Percentiles rank a stretch among this genome's conserved stretches.
These are phyloP conservation scores for Pagrus major DNA, from an alignment of 2,113 vertebrate species.

Conservation along the genomic window DNA sequence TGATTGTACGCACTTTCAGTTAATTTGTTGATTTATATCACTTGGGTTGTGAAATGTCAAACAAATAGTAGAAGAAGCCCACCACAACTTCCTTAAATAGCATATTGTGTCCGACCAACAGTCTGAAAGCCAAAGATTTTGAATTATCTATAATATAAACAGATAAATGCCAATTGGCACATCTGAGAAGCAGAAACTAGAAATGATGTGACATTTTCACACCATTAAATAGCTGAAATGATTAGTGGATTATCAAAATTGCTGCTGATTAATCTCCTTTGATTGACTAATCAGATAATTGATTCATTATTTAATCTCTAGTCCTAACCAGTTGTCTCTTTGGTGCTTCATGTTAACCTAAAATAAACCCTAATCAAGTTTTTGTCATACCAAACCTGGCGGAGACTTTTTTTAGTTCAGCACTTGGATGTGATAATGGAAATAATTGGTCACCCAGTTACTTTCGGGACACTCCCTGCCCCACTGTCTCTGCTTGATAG, in stretches of 20 bases:
- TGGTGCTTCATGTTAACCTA: neutral
- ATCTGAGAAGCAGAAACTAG: neutral
- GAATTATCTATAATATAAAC: no score
- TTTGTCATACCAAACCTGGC: neutral
- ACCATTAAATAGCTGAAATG: neutral
- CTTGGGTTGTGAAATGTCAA: neutral
- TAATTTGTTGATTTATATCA: no score
- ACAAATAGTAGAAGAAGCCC: neutral
- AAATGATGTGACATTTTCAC: neutral
- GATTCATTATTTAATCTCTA: neutral
- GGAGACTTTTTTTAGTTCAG: conserved; percentile 17
- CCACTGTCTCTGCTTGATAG: conserved; percentile 26
- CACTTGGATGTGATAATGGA: conserved; percentile 8
- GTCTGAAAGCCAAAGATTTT: no score
- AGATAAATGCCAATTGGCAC: neutral
- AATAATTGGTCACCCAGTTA: conserved; percentile 18
- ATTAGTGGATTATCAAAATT: no score
- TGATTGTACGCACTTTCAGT: no score
- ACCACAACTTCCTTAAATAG: no score
- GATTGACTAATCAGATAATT: neutral
- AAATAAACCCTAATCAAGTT: neutral
- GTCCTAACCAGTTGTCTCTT: neutral
- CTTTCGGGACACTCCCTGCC: conserved; percentile 39
- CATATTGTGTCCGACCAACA: no score
- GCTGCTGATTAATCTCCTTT: neutral